These are phyloP conservation scores for Endomychus coccineus DNA, from an alignment of 2,888 invertebrate species.

Conservation along the genomic window DNA sequence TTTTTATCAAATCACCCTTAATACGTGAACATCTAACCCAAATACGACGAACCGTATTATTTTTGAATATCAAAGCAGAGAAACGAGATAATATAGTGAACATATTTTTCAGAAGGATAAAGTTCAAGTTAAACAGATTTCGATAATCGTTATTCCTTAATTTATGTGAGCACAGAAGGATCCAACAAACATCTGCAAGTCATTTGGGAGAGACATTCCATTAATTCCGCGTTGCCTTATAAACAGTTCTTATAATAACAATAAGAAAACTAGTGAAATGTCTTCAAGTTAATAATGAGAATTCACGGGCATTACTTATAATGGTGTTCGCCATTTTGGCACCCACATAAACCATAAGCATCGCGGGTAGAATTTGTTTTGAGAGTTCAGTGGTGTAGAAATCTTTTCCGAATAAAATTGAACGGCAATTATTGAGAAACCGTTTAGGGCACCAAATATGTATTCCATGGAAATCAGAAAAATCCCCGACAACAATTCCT, in stretches of 20 bases:
- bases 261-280: constrained; percentile 28
- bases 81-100: constrained; percentile 13
- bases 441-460: too few species aligned
- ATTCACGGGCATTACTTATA: constrained; percentile 33
- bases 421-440: too few species aligned
- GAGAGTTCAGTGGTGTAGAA: constrained; percentile 13
- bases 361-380: constrained; percentile 20
- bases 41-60: too few species aligned
- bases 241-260: constrained; percentile 31
- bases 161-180: constrained; percentile 13
- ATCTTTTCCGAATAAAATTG: too few species aligned
- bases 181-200: constrained; percentile 20
- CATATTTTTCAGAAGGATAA: constrained; percentile 14
- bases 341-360: constrained; percentile 40
- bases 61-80: too few species aligned
- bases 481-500: too few species aligned
- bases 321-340: constrained; percentile 38
- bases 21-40: too few species aligned
- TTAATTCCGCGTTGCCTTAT: constrained; percentile 27
- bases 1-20: too few species aligned
- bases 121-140: constrained; percentile 14
- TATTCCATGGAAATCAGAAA: too few species aligned
- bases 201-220: constrained; percentile 21
- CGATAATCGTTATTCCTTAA: constrained; percentile 15
- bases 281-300: constrained; percentile 31